Conservation (phyloP, 2,888 invertebrate genomes). For the Parnassius smintheus region DNA sequence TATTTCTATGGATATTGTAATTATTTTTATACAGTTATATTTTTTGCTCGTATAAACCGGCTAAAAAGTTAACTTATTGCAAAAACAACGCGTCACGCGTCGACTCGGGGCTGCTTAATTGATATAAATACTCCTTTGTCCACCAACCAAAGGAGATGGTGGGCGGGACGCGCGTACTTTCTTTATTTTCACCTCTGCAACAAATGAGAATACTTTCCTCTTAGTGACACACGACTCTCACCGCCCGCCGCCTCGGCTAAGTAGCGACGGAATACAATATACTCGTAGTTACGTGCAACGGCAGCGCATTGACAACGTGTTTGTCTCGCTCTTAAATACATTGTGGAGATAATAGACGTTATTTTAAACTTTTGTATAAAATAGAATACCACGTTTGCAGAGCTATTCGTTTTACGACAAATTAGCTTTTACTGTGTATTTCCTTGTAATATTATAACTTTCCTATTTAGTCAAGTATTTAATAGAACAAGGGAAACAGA, state of each 20-base stretch:
- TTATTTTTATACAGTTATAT: too few relatives aligned
- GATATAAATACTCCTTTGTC: conserved; percentile 74
- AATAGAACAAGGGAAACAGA: too few relatives aligned
- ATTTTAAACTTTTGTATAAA: conserved; percentile 20
- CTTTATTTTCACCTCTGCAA: conserved; percentile 45
- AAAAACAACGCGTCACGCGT: conserved; percentile 28
- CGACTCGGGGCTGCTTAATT: conserved; percentile 55
- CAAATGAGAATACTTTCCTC: conserved; percentile 73
- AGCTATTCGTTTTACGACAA: background rate
- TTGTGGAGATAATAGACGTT: conserved; percentile 13
- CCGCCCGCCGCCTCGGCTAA: conserved; percentile 51
- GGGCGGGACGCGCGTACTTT: conserved; percentile 50
- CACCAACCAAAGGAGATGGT: conserved; percentile 65
- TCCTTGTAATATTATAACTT: background rate
- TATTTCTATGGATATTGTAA: too few relatives aligned
- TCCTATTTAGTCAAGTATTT: too few relatives aligned
- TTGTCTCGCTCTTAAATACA: conserved; percentile 16
- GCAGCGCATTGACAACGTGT: conserved; percentile 21
- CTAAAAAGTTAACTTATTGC: background rate
- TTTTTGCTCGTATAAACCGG: too few relatives aligned
- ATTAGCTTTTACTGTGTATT: background rate
- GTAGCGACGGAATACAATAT: conserved; percentile 41
- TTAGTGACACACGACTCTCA: conserved; percentile 66
- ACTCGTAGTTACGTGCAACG: conserved; percentile 3
- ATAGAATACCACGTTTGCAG: background rate